phyloP scores from a whole-genome alignment of 2,113 vertebrate genomes.

The Ictalurus punctatus region DNA sequence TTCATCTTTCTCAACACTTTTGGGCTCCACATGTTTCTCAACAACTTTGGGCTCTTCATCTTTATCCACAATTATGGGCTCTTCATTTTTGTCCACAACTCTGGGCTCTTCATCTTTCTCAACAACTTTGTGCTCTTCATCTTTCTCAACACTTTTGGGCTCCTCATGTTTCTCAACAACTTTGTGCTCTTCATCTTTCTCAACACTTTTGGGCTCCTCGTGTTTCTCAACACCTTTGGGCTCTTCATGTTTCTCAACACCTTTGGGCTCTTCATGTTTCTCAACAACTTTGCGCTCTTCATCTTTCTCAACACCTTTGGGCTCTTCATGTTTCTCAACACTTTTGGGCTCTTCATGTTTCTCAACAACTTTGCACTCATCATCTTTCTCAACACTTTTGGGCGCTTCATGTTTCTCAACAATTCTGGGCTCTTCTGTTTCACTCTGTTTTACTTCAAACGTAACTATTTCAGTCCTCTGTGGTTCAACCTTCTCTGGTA shows the following conservation, averaged over 20 bases:
- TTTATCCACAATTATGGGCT: not conserved
- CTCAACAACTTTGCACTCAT: not conserved
- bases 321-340: not conserved
- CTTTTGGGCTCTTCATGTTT: not conserved
- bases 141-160: not conserved
- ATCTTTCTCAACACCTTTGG: not conserved
- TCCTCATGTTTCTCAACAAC: not conserved
- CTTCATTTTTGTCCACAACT: not conserved
- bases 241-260: not conserved
- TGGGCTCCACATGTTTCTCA: not conserved
- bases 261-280: not conserved
- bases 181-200: not conserved
- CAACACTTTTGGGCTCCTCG: not conserved
- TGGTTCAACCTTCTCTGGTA: not conserved
- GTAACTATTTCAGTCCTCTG: not conserved
- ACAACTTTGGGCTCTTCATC: not conserved
- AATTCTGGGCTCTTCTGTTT: not conserved
- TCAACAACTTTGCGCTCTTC: not conserved
- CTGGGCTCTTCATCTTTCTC: not conserved
- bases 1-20: not conserved
- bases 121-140: not conserved
- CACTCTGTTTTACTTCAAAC: not conserved
- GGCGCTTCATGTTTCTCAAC: constrained; percentile 15
- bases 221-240: not conserved
- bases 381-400: not conserved